A percentile compares a stretch with the other conserved stretches of the same genome.
These are phyloP conservation scores for Corvus hawaiiensis DNA, from an alignment of 2,113 vertebrate genomes.

Conservation along the genomic window DNA sequence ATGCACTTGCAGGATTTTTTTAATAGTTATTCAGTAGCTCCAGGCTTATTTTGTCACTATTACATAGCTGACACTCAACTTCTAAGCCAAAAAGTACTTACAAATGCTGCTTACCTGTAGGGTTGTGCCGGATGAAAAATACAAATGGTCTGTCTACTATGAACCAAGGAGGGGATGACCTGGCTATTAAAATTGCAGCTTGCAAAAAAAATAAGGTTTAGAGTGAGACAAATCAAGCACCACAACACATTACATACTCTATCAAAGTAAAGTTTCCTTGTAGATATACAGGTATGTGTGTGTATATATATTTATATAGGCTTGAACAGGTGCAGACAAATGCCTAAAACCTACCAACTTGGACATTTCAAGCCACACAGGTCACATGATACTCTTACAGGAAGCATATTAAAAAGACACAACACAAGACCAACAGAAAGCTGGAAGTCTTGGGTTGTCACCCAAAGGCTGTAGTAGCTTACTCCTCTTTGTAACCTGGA, in stretches of 20 bases:
- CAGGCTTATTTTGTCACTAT: background rate
- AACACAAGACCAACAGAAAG: background rate
- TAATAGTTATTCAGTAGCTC: background rate
- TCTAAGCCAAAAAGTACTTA: background rate
- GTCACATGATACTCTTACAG: background rate
- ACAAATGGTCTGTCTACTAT: conserved; percentile 90
- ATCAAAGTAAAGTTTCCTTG: background rate
- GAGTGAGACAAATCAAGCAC: background rate
- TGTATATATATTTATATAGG: background rate
- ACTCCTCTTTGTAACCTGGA: background rate
- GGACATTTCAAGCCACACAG: background rate
- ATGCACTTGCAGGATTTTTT: background rate
- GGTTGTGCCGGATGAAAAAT: conserved; percentile 90
- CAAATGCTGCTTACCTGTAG: conserved; percentile 80
- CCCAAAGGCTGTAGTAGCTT: background rate
- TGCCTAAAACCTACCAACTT: background rate
- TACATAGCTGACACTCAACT: background rate
- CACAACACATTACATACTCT: background rate
- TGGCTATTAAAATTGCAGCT: conserved; percentile 90
- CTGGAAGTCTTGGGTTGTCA: background rate
- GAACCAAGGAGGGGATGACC: conserved; percentile 92
- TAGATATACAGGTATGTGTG: rapidly evolving
- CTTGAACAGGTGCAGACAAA: background rate
- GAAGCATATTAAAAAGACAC: background rate
- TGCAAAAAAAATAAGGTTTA: background rate